These are phyloP conservation scores for Cephus nigrinus DNA, from an alignment of 2,888 invertebrate genomes.

Conservation along the genomic window DNA sequence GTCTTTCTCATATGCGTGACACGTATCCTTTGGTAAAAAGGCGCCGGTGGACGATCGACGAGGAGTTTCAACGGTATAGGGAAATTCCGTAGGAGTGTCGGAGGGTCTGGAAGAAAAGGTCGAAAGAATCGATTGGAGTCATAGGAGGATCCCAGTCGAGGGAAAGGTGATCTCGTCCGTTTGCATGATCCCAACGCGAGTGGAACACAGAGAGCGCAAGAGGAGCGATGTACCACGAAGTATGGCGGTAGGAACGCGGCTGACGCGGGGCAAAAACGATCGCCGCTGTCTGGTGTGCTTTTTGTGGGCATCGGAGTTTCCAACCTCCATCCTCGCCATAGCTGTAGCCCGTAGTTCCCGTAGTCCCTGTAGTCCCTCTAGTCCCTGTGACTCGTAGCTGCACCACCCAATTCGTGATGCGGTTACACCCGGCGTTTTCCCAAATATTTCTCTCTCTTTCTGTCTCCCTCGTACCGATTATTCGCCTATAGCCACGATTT, in stretches of 20 bases:
- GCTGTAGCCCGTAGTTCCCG: slow-evolving; percentile 41
- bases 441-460: not conserved
- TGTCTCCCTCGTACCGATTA: not conserved
- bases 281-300: slow-evolving; percentile 66
- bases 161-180: slow-evolving; percentile 33
- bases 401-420: slow-evolving; percentile 47
- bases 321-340: slow-evolving; percentile 55
- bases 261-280: slow-evolving; percentile 64
- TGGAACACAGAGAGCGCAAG: slow-evolving; percentile 49
- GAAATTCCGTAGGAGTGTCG: too few relatives aligned
- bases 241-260: slow-evolving; percentile 59
- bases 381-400: slow-evolving; percentile 29
- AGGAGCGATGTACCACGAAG: slow-evolving; percentile 61
- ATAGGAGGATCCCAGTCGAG: too few relatives aligned
- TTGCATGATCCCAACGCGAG: slow-evolving; percentile 47
- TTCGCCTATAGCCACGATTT: too few relatives aligned
- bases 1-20: too few relatives aligned
- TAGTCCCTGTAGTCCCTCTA: slow-evolving; percentile 31
- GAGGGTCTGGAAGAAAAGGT: too few relatives aligned
- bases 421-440: slow-evolving; percentile 45
- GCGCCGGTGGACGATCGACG: too few relatives aligned
- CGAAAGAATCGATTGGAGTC: too few relatives aligned
- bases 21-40: too few relatives aligned
- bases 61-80: too few relatives aligned
- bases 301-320: slow-evolving; percentile 64